Base-by-base conservation (phyloP, 2,113 vertebrate genomes). In the Macquaria ambigua region DNA sequence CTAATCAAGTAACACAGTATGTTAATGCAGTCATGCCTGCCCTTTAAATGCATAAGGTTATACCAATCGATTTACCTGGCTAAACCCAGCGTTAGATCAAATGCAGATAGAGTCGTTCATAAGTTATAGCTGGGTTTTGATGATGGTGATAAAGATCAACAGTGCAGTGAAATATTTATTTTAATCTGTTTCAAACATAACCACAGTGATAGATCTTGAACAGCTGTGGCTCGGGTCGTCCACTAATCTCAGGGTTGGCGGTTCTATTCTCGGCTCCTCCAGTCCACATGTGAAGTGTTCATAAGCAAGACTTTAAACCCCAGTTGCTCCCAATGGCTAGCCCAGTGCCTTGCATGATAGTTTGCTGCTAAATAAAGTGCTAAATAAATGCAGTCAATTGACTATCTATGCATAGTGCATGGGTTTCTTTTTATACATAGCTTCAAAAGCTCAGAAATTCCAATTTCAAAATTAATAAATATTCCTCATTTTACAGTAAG, bases 1-100 rank as follows among this genome's bases (percentile, higher is more conserved):
- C 89, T 94, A 93, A 95, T 94, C 82, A 91, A 91, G 88, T 93
- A 82, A 92, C 86, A 85, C 31, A 50, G 79, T 85, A 87, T 93
- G 90, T 85, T 88, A 87, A 90, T 91, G 83, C 56, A 25, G 70
- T 92, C 83, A 70, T 50, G 77, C 67, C 81, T 90, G 83, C 78
- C 89, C 90, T 93, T 91, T 91, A 52, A 91, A 91, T 81, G 90
- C 66, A 80, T 39, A n/a, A 82, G 90, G 90, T 90, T 81, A 74
- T 46, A 85, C 4, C 46, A 64, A 80, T 90, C 66, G 76, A 93
- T 93, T 72, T 25, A 64, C 78, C 69, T 55, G 62, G 83, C 58
- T 64, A 75, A 86, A 77, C 55, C 79, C 46, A 74, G 79, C 43
- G 6, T 72, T 64, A 75, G 81, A 90, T 86, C 71, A 81, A 81